phyloP scores from a whole-genome alignment of 2,113 vertebrate species.

The Delphinapterus leucas region DNA sequence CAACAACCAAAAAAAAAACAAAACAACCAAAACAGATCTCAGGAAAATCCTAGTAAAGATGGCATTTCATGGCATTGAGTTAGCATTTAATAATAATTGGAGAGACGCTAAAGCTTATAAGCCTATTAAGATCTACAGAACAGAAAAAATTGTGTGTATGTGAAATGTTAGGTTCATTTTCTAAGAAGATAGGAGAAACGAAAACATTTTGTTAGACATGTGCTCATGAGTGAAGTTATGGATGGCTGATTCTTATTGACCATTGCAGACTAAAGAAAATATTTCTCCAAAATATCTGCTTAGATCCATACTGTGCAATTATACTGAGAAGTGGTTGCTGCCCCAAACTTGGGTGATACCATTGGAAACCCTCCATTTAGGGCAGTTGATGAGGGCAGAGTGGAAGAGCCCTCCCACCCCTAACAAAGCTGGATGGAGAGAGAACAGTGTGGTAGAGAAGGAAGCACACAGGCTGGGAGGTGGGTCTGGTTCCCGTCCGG shows the following conservation, averaged over 20 bases:
- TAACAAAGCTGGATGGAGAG: background rate
- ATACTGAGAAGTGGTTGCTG: background rate
- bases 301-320: background rate
- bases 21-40: background rate
- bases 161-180: background rate
- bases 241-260: background rate
- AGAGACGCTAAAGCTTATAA: background rate
- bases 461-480: background rate
- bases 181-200: background rate
- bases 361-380: background rate
- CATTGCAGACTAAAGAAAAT: background rate
- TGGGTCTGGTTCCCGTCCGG: background rate
- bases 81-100: conserved; percentile 14
- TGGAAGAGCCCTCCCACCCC: background rate
- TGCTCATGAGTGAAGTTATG: background rate
- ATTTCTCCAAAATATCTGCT: background rate
- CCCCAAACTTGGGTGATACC: background rate
- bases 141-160: background rate
- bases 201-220: background rate
- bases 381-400: fast-evolving
- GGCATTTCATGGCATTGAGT: background rate
- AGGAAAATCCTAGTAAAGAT: background rate
- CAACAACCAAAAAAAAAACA: no score
- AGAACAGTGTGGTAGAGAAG: no score
- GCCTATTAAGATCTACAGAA: background rate